phyloP scores from a whole-genome alignment of 2,888 invertebrate genomes.

The Heliconius erato region DNA sequence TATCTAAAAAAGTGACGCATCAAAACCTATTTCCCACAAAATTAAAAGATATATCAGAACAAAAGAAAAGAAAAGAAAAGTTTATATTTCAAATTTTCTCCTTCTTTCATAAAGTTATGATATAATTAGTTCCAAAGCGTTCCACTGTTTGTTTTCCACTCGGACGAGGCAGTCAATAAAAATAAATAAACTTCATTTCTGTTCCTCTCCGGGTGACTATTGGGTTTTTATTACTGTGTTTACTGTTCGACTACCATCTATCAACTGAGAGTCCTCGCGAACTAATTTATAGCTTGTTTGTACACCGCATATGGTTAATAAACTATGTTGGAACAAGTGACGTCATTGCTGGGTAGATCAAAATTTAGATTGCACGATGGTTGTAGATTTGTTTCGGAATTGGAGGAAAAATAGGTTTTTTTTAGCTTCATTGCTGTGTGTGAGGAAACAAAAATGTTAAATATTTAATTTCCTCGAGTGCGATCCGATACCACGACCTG shows the following conservation, averaged over 20 bases:
- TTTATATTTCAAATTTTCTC: background rate
- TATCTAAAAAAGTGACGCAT: no score
- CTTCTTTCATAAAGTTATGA: slow-evolving; percentile 14
- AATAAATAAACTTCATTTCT: slow-evolving; percentile 45
- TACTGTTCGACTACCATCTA: slow-evolving; percentile 60
- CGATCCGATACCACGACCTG: no score
- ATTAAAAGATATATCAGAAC: background rate
- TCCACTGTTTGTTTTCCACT: slow-evolving; percentile 42
- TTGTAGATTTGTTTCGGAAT: background rate
- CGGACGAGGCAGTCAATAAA: slow-evolving; percentile 46
- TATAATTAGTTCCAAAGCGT: slow-evolving; percentile 41
- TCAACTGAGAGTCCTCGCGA: slow-evolving; percentile 56
- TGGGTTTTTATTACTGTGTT: slow-evolving; percentile 61
- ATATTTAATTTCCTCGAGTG: no score
- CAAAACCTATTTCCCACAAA: background rate
- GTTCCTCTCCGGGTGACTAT: slow-evolving; percentile 49
- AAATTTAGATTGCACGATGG: background rate
- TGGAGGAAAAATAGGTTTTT: background rate
- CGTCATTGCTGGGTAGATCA: background rate
- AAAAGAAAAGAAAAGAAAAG: background rate
- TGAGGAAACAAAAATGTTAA: no score
- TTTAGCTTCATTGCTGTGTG: no score
- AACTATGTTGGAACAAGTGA: background rate
- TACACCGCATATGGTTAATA: slow-evolving; percentile 50
- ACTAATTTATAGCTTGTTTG: slow-evolving; percentile 77